These are phyloP conservation scores for Lordiphosa clarofinis DNA, from an alignment of 1,140 invertebrate genomes.

Conservation along the genomic window DNA sequence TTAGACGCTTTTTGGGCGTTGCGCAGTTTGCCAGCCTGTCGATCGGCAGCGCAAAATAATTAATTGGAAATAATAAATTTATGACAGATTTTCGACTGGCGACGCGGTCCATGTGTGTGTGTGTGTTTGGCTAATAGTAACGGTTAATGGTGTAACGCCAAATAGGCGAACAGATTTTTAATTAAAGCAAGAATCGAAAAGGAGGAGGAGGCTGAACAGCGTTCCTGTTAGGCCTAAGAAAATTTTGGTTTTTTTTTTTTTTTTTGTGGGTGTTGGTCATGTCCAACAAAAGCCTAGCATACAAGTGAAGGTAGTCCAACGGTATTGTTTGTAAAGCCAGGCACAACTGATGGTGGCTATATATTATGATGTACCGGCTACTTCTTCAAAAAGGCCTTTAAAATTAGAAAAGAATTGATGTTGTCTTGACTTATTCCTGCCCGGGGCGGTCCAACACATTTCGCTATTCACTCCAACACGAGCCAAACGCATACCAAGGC, in stretches of 20 bases:
- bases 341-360: constrained; percentile 4
- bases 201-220: not conserved
- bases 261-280: constrained; percentile 57
- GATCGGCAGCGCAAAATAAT: constrained; percentile 46
- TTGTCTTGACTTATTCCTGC: too few species aligned
- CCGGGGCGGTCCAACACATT: too few species aligned
- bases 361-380: not conserved
- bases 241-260: not conserved
- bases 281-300: not conserved
- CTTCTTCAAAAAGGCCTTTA: not conserved
- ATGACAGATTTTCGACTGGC: constrained; percentile 72
- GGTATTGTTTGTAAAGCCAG: constrained; percentile 26
- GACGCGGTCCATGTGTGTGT: constrained; percentile 33
- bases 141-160: constrained; percentile 47
- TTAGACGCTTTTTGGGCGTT: constrained; percentile 64
- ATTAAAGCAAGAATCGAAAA: constrained; percentile 49
- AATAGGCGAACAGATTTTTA: constrained; percentile 72
- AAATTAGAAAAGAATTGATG: too few species aligned
- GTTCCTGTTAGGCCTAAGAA: constrained; percentile 16
- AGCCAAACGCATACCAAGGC: too few species aligned
- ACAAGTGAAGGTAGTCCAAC: constrained; percentile 16
- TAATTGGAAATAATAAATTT: constrained; percentile 78
- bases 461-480: too few species aligned
- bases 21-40: constrained; percentile 12
- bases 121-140: constrained; percentile 56